These are phyloP conservation scores for Sminthurides bifidus DNA, from an alignment of 1,140 invertebrate genomes.

Conservation along the genomic window DNA sequence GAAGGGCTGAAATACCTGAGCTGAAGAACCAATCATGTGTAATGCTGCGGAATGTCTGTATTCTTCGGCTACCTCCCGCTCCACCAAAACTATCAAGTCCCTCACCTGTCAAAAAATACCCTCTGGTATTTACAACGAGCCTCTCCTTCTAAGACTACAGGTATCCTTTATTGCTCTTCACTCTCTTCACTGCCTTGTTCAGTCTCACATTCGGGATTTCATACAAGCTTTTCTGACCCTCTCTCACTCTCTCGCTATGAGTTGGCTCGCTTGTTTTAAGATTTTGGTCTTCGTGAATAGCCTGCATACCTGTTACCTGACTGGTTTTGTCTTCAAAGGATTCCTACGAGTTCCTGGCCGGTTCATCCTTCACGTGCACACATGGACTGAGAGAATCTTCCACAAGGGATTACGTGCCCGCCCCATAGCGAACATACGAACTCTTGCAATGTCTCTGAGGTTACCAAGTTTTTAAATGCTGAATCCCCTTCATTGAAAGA, in stretches of 20 bases:
- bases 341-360: too few relatives aligned
- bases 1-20: conserved; percentile 18
- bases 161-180: neutral
- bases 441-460: too few relatives aligned
- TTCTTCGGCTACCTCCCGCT: neutral
- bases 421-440: too few relatives aligned
- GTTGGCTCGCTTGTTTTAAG: neutral
- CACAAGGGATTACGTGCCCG: too few relatives aligned
- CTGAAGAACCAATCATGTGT: conserved; percentile 24
- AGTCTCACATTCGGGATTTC: conserved; percentile 1
- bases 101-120: conserved; percentile 22
- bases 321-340: too few relatives aligned
- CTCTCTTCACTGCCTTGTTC: neutral
- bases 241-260: neutral
- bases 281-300: neutral
- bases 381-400: too few relatives aligned
- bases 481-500: too few relatives aligned
- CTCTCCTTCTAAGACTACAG: conserved; percentile 6
- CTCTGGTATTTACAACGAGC: conserved; percentile 24
- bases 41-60: conserved; percentile 9
- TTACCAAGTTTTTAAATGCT: too few relatives aligned
- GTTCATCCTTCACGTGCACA: too few relatives aligned
- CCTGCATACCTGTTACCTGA: neutral
- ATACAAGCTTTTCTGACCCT: neutral
- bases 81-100: conserved; percentile 13